Percentiles rank a stretch among this genome's conserved stretches.
phyloP scores from a whole-genome alignment of 2,113 vertebrate genomes.

The Picathartes gymnocephalus region DNA sequence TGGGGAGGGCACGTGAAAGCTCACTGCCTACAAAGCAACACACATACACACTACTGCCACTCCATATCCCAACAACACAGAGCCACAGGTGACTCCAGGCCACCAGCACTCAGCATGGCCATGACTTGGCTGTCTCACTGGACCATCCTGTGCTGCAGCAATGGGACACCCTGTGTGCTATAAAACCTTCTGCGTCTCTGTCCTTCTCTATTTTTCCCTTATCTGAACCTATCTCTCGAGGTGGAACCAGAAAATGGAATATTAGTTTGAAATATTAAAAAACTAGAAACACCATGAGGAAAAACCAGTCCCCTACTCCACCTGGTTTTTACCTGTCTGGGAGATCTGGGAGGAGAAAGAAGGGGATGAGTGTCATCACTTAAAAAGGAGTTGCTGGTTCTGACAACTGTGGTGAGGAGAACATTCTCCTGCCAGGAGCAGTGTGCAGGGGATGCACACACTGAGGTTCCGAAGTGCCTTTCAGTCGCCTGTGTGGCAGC shows the following conservation, averaged over 20 bases:
- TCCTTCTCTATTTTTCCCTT: not conserved
- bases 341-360: not conserved
- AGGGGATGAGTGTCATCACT: not conserved
- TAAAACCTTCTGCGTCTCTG: not conserved
- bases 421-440: not conserved
- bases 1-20: not conserved
- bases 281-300: not conserved
- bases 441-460: not conserved
- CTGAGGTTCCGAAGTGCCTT: not conserved
- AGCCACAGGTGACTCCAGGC: not conserved
- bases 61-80: fast-evolving
- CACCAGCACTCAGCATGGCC: not conserved
- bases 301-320: not conserved
- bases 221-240: not conserved
- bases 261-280: not conserved
- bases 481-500: not conserved
- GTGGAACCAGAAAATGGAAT: not conserved
- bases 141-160: not conserved
- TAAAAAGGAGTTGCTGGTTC: not conserved
- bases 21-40: not conserved
- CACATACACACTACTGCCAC: not conserved
- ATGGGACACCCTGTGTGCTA: not conserved
- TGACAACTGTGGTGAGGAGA: fast-evolving
- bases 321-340: not conserved
- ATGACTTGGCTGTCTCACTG: not conserved